A percentile compares a stretch with the other conserved stretches of the same genome.
Evolutionary conservation across 1,140 invertebrate species (phyloP).

Genomic region (Aphelinus certus): DNA sequence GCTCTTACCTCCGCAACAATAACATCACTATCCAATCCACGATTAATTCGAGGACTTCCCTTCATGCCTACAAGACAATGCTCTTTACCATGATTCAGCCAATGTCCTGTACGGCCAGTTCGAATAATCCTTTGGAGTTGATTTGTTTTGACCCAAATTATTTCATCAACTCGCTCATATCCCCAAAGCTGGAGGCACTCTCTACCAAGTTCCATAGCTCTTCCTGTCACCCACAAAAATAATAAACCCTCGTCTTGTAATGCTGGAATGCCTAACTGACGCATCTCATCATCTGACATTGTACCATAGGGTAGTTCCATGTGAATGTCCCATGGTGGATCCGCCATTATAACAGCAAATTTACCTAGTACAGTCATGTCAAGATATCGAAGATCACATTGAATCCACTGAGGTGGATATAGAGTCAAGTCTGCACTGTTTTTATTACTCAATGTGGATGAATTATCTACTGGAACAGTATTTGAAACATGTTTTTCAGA

Average conservation of each 20-base stretch:
- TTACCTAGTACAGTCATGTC: slow-evolving; percentile 96
- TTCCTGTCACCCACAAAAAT: slow-evolving; percentile 97
- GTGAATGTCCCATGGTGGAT: slow-evolving; percentile 98
- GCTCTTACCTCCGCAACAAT: slow-evolving; percentile 98
- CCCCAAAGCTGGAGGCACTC: slow-evolving; percentile 94
- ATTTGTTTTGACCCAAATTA: slow-evolving; percentile 99
- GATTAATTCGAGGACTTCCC: slow-evolving; percentile 91
- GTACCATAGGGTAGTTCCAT: slow-evolving; percentile 99
- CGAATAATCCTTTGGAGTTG: slow-evolving; percentile 96
- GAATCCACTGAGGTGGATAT: slow-evolving; percentile 94
- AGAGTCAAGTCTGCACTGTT: slow-evolving; percentile 68
- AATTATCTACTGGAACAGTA: slow-evolving; percentile 37
- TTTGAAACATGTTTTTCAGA: slow-evolving; percentile 33
- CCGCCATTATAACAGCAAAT: slow-evolving; percentile 94
- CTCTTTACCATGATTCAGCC: slow-evolving; percentile 99
- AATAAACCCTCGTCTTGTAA: slow-evolving; percentile 96
- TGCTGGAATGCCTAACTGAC: slow-evolving; percentile 84
- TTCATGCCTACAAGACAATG: slow-evolving; percentile 98
- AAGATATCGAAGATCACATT: slow-evolving; percentile 93
- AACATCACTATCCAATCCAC: slow-evolving; percentile 96
- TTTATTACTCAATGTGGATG: slow-evolving; percentile 38
- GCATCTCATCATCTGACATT: slow-evolving; percentile 99
- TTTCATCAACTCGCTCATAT: slow-evolving; percentile 95
- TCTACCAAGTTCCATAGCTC: slow-evolving; percentile 96
- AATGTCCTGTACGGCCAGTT: slow-evolving; percentile 96